Evolutionary conservation across 2,888 invertebrate genomes (phyloP).

Genomic region (Apeira syringaria): DNA sequence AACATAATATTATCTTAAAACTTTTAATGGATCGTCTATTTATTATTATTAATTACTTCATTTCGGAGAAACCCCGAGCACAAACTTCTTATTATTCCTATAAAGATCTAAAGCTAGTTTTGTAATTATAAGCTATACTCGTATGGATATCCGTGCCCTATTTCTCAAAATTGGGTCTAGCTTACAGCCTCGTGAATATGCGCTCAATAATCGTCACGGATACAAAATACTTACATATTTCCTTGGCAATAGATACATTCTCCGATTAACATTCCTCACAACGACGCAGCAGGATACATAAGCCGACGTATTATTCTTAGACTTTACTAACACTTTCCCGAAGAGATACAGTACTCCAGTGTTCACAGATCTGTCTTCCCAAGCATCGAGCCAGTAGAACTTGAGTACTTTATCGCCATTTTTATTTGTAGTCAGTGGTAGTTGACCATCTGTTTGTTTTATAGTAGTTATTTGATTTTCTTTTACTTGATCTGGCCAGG

Average conservation of each 20-base stretch:
- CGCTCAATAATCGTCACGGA: too few relatives aligned
- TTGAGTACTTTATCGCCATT: constrained; percentile 77
- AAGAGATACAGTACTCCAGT: constrained; percentile 96
- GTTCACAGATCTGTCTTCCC: constrained; percentile 92
- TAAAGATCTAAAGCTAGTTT: too few relatives aligned
- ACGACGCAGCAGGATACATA: constrained; percentile 92
- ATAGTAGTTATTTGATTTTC: constrained; percentile 57
- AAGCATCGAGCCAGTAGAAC: constrained; percentile 97
- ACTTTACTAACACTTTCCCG: constrained; percentile 92
- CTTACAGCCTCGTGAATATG: too few relatives aligned
- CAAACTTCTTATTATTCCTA: too few relatives aligned
- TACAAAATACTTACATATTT: constrained; percentile 88
- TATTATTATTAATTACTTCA: too few relatives aligned
- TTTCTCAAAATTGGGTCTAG: too few relatives aligned
- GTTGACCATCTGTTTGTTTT: constrained; percentile 73
- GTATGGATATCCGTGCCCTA: too few relatives aligned
- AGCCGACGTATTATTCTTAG: constrained; percentile 68
- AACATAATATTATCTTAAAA: too few relatives aligned
- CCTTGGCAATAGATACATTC: constrained; percentile 93
- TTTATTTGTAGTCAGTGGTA: constrained; percentile 81
- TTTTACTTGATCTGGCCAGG: constrained; percentile 64
- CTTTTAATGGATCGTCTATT: too few relatives aligned
- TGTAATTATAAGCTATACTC: too few relatives aligned
- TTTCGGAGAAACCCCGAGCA: too few relatives aligned
- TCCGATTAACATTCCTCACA: constrained; percentile 92